Conservation (phyloP, 2,797 vertebrate species). For the Clarias pachynema region DNA sequence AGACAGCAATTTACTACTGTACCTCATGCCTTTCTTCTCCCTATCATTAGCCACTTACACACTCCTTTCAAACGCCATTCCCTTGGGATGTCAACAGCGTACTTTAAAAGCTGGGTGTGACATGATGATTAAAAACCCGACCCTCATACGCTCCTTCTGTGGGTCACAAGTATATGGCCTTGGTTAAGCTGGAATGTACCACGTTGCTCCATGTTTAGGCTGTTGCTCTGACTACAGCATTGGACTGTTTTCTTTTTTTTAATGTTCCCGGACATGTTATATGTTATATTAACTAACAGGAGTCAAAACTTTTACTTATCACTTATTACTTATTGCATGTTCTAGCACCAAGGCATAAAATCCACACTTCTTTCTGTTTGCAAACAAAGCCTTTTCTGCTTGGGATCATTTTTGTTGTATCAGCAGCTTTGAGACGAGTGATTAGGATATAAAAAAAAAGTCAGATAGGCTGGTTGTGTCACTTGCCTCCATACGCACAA, state of each 20-base stretch:
- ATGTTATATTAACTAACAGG: background rate
- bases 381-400: constrained; percentile 1
- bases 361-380: background rate
- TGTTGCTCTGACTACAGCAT: constrained; percentile 37
- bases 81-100: constrained; percentile 31
- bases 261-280: background rate
- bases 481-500: constrained; percentile 42
- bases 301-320: background rate
- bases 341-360: background rate
- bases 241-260: background rate
- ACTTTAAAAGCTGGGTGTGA: constrained; percentile 50
- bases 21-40: constrained; percentile 18
- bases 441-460: constrained; percentile 38
- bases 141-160: constrained; percentile 31
- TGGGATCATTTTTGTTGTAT: constrained; percentile 37
- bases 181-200: constrained; percentile 39
- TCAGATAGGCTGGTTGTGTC: constrained; percentile 37
- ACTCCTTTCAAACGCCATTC: constrained; percentile 1
- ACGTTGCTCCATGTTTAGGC: constrained; percentile 45
- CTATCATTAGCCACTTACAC: constrained; percentile 38
- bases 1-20: background rate
- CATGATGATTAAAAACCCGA: constrained; percentile 39
- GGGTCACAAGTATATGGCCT: constrained; percentile 42
- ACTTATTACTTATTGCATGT: background rate
- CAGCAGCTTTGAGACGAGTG: constrained; percentile 41